Conservation (phyloP, 1,140 invertebrate species). For the Epicauta chinensis region DNA sequence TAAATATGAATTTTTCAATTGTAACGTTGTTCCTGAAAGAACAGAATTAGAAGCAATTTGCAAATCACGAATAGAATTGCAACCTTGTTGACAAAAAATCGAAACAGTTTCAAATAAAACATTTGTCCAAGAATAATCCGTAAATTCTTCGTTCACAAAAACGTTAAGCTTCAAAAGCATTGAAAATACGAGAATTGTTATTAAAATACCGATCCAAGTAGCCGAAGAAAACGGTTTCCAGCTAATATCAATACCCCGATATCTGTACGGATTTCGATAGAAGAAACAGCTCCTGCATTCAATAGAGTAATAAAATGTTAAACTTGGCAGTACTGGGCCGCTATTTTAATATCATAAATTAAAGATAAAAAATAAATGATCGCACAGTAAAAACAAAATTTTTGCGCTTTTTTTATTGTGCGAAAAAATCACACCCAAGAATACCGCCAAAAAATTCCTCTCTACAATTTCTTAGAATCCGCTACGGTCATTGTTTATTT, state of each 20-base stretch:
- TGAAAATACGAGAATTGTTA: not conserved
- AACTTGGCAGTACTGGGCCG: too few relatives aligned
- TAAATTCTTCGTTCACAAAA: not conserved
- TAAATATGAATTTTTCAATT: not conserved
- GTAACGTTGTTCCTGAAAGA: not conserved
- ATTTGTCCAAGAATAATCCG: not conserved
- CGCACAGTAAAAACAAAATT: too few relatives aligned
- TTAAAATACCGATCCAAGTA: not conserved
- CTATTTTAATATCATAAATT: too few relatives aligned
- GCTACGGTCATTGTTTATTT: too few relatives aligned
- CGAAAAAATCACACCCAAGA: too few relatives aligned
- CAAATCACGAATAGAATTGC: too few relatives aligned
- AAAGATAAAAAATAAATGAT: too few relatives aligned
- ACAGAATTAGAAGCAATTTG: too few relatives aligned
- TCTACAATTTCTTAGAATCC: too few relatives aligned
- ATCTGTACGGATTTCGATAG: not conserved
- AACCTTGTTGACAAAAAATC: slow-evolving; percentile 4
- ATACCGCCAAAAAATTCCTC: too few relatives aligned
- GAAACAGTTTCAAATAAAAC: not conserved
- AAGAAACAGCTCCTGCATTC: slow-evolving; percentile 8
- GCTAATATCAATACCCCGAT: not conserved
- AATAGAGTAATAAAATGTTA: not conserved
- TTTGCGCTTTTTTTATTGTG: too few relatives aligned
- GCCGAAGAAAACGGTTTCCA: slow-evolving; percentile 1
- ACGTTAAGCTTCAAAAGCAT: not conserved